phyloP scores from a whole-genome alignment of 2,113 vertebrate species.

The Oostethus manadensis region DNA sequence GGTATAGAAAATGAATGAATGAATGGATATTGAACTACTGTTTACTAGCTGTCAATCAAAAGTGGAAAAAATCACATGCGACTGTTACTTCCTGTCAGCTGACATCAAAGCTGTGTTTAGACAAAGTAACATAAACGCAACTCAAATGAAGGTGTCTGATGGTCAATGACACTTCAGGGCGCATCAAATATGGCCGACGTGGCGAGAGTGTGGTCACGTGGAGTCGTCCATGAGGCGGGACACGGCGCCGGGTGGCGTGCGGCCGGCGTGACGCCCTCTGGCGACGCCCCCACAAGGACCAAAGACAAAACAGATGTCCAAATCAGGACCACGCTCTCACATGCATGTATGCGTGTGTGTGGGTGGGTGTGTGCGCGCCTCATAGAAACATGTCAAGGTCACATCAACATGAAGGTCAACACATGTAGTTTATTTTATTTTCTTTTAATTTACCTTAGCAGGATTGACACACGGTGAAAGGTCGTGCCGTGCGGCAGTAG shows the following conservation, averaged over 20 bases:
- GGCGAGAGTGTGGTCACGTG: slow-evolving; percentile 35
- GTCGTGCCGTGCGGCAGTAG: no score
- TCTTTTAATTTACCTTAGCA: no score
- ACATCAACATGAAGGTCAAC: not conserved
- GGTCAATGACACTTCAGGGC: not conserved
- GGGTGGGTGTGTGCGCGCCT: not conserved
- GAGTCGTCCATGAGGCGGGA: slow-evolving; percentile 9
- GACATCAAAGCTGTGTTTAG: no score
- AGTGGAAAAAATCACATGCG: no score
- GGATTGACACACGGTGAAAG: no score
- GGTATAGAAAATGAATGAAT: no score
- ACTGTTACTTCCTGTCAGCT: no score
- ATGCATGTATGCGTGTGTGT: not conserved
- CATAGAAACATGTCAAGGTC: not conserved
- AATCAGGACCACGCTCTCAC: slow-evolving; percentile 40
- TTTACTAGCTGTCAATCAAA: no score
- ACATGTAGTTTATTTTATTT: no score
- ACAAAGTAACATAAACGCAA: no score
- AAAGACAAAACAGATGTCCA: slow-evolving; percentile 65
- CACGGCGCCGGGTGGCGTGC: slow-evolving; percentile 26
- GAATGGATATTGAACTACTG: no score
- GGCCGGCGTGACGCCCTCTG: slow-evolving; percentile 41
- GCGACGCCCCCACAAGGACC: slow-evolving; percentile 20
- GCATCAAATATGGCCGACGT: slow-evolving; percentile 52
- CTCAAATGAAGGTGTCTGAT: no score